A percentile compares a stretch with the other conserved stretches of the same genome.
These are phyloP conservation scores for Pterostichus niger DNA, from an alignment of 2,888 invertebrate genomes.

Conservation along the genomic window DNA sequence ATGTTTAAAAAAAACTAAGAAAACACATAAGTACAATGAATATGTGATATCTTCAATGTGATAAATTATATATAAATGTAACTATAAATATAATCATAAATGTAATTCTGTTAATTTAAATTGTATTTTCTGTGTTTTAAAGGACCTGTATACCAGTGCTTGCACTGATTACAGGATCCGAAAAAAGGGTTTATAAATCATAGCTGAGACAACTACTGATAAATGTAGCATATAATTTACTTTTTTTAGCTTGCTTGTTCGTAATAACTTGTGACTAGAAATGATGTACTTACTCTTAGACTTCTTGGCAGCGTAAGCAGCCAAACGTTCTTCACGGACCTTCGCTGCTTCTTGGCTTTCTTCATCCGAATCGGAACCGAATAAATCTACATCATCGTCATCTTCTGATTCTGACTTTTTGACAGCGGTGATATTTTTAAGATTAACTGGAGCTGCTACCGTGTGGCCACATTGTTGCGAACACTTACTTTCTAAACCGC, in stretches of 20 bases:
- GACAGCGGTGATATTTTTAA: slow-evolving; percentile 60
- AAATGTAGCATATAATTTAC: too few relatives aligned
- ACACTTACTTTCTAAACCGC: slow-evolving; percentile 73
- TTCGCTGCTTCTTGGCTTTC: slow-evolving; percentile 86
- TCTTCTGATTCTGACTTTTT: slow-evolving; percentile 72
- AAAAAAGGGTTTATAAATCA: too few relatives aligned
- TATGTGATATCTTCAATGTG: too few relatives aligned
- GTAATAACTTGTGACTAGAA: background rate
- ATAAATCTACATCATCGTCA: slow-evolving; percentile 89
- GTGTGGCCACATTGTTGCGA: slow-evolving; percentile 70
- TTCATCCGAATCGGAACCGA: slow-evolving; percentile 90
- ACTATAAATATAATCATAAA: too few relatives aligned
- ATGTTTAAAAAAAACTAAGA: too few relatives aligned
- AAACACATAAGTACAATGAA: too few relatives aligned
- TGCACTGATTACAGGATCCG: too few relatives aligned
- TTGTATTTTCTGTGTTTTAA: too few relatives aligned
- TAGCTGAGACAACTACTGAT: too few relatives aligned
- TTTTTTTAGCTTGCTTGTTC: background rate
- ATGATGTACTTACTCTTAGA: slow-evolving; percentile 84
- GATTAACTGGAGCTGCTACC: slow-evolving; percentile 70
- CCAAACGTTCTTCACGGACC: slow-evolving; percentile 90
- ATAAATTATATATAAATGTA: too few relatives aligned
- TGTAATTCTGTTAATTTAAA: too few relatives aligned
- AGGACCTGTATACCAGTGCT: too few relatives aligned
- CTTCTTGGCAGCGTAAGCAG: slow-evolving; percentile 95